Percentiles rank a stretch among this genome's conserved stretches.
These are phyloP conservation scores for Drosophila melanica DNA, from an alignment of 1,140 invertebrate species.

Conservation along the genomic window DNA sequence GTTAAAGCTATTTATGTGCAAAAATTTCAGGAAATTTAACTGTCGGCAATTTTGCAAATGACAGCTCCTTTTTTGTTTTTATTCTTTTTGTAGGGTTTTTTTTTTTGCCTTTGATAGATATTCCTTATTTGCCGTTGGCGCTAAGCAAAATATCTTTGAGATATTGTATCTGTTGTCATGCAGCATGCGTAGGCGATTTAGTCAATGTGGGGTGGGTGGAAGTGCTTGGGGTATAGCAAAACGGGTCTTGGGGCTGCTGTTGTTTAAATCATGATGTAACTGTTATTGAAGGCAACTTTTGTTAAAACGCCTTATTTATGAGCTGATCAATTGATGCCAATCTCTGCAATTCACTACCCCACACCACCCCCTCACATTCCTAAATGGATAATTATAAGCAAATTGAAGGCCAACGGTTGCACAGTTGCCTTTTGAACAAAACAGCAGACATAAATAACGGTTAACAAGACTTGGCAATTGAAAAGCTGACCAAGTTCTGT, in stretches of 20 bases:
- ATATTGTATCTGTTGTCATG: constrained; percentile 59
- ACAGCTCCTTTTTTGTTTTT: neutral
- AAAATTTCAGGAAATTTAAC: neutral
- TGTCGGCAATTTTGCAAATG: neutral
- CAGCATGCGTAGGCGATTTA: constrained; percentile 54
- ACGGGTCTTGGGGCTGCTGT: neutral
- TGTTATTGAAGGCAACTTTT: constrained; percentile 32
- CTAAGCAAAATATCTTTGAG: constrained; percentile 46
- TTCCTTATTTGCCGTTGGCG: constrained; percentile 42
- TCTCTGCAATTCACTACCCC: neutral
- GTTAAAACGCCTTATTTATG: constrained; percentile 24
- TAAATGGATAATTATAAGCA: constrained; percentile 25
- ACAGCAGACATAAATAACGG: constrained; percentile 1
- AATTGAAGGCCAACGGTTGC: constrained; percentile 11
- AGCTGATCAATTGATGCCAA: constrained; percentile 13
- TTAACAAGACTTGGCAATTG: constrained; percentile 12
- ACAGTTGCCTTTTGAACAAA: constrained; percentile 15
- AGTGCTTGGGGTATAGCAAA: neutral
- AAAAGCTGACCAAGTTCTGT: constrained; percentile 16
- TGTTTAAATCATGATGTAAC: constrained; percentile 50
- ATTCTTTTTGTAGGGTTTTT: neutral
- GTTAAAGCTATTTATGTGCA: too few relatives aligned
- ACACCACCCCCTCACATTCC: neutral
- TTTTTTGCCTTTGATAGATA: constrained; percentile 44
- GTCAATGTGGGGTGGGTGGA: constrained; percentile 9